Evolutionary conservation across 1,140 invertebrate genomes (phyloP).

Genomic region (Drosophila erecta): DNA sequence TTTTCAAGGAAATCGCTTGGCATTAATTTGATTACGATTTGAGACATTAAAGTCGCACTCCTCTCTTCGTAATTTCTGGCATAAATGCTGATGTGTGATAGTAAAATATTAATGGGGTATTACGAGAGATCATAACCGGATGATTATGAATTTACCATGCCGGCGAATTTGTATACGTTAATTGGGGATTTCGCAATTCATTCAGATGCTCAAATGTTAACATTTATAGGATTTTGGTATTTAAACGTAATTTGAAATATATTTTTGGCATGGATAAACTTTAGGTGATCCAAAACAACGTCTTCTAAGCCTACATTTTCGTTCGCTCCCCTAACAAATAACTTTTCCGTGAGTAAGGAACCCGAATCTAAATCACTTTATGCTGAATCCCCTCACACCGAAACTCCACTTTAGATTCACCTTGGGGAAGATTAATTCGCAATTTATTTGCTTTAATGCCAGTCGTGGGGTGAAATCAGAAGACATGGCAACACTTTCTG

Average conservation of each 20-base stretch:
- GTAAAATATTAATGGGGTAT: slow-evolving; percentile 16
- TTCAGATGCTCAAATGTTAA: not conserved
- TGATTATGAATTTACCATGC: not conserved
- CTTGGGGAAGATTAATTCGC: slow-evolving; percentile 79
- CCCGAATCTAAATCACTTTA: slow-evolving; percentile 62
- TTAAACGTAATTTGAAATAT: not conserved
- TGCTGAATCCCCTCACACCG: slow-evolving; percentile 22
- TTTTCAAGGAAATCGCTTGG: slow-evolving; percentile 55
- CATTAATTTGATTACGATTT: slow-evolving; percentile 69
- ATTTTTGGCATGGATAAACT: not conserved
- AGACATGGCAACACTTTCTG: slow-evolving; percentile 58
- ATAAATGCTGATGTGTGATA: slow-evolving; percentile 31
- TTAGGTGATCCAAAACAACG: not conserved
- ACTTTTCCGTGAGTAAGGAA: slow-evolving; percentile 9
- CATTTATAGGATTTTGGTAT: not conserved
- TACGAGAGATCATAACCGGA: slow-evolving; percentile 6
- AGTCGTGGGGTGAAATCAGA: slow-evolving; percentile 19
- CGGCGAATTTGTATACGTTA: not conserved
- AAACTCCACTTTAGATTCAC: slow-evolving; percentile 30
- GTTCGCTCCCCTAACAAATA: slow-evolving; percentile 9
- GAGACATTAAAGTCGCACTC: slow-evolving; percentile 38
- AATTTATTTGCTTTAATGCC: slow-evolving; percentile 80
- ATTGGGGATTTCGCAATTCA: not conserved
- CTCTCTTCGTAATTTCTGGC: not conserved
- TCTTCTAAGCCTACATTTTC: not conserved